Evolutionary conservation across 2,888 invertebrate genomes (phyloP), one percentile per base, ranked within the genome.

Genomic region (Eupithecia exiguata): DNA sequence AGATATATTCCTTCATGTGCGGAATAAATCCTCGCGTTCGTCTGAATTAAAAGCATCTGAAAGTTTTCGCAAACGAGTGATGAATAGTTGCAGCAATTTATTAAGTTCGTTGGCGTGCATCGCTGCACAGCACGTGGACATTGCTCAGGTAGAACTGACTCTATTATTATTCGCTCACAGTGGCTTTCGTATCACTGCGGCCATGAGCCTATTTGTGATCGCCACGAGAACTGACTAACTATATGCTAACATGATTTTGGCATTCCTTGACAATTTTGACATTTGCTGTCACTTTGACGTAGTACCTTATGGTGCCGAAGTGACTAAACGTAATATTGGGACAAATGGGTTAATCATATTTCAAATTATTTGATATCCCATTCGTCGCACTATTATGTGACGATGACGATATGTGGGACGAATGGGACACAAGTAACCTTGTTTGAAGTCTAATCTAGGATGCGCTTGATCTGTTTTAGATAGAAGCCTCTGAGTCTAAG

Each of bases 31-130:
- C 76, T 75, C 30, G 58, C 16, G 6, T 16, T 75, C 76, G 73
- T 74, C 74, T 74, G 77, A 75, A 79, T 77, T 53, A 53, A 53
- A 53, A 77, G 78, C 79, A 77, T 75, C 76, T 61, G 49, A 77
- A 80, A 79, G 78, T 80, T 80, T 76, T 69, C 74, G 77, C 71
- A 77, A 77, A 79, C 78, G 76, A 79, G 75, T 79, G 79, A 80
- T 80, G 77, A 80, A 77, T 79, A 78, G 79, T 78, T 79, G 72
- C 76, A 77, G 74, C 80, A 76, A 78, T 78, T 80, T 80, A 80
- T 78, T 78, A 78, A 80, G 78, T 80, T 76, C 71, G 78, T 77
- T 76, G 72, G 78, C 75, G 79, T 71, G 76, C 74, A 74, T 76
- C 78, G 74, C 69, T 25, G 62, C 38, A 4, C n/a, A 1, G 21